Base-by-base conservation (phyloP, 37 sponge, comb jelly and placozoan species). In the Agelas oroides region DNA sequence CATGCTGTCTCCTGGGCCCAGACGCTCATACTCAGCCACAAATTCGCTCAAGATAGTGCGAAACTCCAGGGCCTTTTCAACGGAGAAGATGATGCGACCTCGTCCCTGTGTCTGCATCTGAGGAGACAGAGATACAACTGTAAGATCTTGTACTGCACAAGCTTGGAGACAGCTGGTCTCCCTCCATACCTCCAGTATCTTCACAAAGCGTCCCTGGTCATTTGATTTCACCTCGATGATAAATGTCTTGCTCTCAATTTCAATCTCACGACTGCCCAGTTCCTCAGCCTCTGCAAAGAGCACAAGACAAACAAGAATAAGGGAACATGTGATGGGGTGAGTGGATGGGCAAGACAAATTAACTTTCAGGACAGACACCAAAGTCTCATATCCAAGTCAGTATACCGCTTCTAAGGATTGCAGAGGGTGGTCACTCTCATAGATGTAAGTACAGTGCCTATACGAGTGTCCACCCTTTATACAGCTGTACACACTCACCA, bases 131-230 rank as follows among this genome's bases (percentile, higher is more conserved):
- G n/a, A n/a, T n/a, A n/a, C n/a, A n/a, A n/a, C n/a, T n/a, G n/a
- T n/a, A n/a, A n/a, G n/a, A n/a, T n/a, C n/a, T n/a, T n/a, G n/a
- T n/a, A n/a, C n/a, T n/a, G n/a, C n/a, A n/a, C n/a, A n/a, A n/a
- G n/a, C n/a, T n/a, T n/a, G n/a, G n/a, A n/a, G n/a, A n/a, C n/a
- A n/a, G n/a, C n/a, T n/a, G n/a, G n/a, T 38, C 35, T 13, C 55
- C 17, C 17, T 27, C 1, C 74, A 52, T 63, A 92, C 84, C 91
- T 94, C 95, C 14, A 90, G 21, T 21, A 94, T 87, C 70, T 81
- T 87, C 5, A 96, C 61, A 70, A 93, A 96, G 37, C 76, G 53
- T 18, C 96, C 96, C 38, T 89, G 94, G 27, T 93, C 89, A 39
- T 96, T 96, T 18, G 83, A 79, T 71, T 88, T 96, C 28, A 93